A percentile compares a stretch with the other conserved stretches of the same genome.
Evolutionary conservation across 2,888 invertebrate species (phyloP).

Genomic region (Lepetodrilus schrolli): DNA sequence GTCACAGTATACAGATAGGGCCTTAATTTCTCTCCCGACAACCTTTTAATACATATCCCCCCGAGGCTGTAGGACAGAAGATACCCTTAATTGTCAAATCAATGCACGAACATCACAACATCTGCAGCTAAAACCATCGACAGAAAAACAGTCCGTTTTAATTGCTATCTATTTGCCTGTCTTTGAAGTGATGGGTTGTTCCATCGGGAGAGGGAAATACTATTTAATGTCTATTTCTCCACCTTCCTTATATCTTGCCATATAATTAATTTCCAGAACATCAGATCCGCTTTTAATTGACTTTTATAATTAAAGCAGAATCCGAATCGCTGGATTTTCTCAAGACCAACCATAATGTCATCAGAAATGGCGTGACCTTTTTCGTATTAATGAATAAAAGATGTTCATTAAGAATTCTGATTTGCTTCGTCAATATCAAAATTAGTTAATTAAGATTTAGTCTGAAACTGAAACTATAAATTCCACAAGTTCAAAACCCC

Average conservation of each 20-base stretch:
- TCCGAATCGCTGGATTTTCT: background rate
- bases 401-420: constrained; percentile 19
- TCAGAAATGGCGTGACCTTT: background rate
- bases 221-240: background rate
- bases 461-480: too few species aligned
- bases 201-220: background rate
- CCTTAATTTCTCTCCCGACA: constrained; percentile 21
- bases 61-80: background rate
- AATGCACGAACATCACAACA: constrained; percentile 12
- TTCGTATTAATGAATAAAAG: background rate
- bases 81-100: constrained; percentile 21
- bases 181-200: constrained; percentile 11
- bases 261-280: constrained; percentile 16
- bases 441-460: too few species aligned
- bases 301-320: constrained; percentile 15
- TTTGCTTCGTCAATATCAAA: too few species aligned
- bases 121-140: constrained; percentile 6
- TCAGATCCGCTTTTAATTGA: constrained; percentile 2
- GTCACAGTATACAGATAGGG: constrained; percentile 3
- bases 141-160: constrained; percentile 22
- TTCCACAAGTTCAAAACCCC: too few species aligned
- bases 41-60: constrained; percentile 23
- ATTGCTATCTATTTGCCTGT: background rate
- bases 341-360: constrained; percentile 13
- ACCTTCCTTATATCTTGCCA: background rate